Conservation (phyloP, 1,140 invertebrate genomes). For the Drosophila ironensis region DNA sequence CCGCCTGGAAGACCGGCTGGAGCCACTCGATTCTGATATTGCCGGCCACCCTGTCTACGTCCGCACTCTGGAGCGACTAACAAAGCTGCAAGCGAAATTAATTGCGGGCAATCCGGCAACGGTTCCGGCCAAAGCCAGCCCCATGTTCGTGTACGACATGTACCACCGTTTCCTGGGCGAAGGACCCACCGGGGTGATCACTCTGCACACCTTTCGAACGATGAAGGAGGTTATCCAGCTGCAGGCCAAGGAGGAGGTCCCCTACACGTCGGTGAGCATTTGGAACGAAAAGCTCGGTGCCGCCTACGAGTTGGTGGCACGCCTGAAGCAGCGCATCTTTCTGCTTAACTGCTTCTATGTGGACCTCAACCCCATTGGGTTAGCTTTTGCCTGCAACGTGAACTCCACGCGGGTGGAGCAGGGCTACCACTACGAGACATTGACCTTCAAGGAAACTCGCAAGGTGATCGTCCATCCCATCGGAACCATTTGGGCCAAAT, state of each 20-base stretch:
- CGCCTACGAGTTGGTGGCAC: constrained; percentile 61
- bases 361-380: constrained; percentile 26
- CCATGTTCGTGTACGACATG: constrained; percentile 59
- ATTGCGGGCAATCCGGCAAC: constrained; percentile 40
- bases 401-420: constrained; percentile 31
- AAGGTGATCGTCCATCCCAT: constrained; percentile 67
- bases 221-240: constrained; percentile 60
- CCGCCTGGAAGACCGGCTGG: constrained; percentile 22
- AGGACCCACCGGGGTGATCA: constrained; percentile 59
- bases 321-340: constrained; percentile 22
- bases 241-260: constrained; percentile 44
- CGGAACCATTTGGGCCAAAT: constrained; percentile 45
- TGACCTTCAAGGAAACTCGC: constrained; percentile 29
- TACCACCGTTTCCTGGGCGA: constrained; percentile 51
- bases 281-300: constrained; percentile 69
- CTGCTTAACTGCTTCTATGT: constrained; percentile 65
- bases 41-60: constrained; percentile 43
- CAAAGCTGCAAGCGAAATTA: constrained; percentile 50
- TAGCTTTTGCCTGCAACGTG: neutral
- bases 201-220: constrained; percentile 72
- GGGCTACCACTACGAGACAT: constrained; percentile 68
- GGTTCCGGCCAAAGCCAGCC: constrained; percentile 22
- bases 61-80: constrained; percentile 19
- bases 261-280: constrained; percentile 49
- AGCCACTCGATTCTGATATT: constrained; percentile 13